These are phyloP conservation scores for Eurypyga helias DNA, from an alignment of 2,113 vertebrate species.

Conservation along the genomic window DNA sequence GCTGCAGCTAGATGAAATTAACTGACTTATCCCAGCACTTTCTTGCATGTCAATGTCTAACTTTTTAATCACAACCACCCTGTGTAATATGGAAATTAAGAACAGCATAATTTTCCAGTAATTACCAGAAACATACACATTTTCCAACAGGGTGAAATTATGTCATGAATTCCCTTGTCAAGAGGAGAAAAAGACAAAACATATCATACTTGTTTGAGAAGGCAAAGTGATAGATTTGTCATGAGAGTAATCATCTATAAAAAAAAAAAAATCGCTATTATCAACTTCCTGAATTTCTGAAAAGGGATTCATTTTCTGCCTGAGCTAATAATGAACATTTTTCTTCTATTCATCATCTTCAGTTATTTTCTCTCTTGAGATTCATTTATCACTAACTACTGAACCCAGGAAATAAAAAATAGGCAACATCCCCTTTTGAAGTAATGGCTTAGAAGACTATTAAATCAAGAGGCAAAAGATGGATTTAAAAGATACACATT, in stretches of 20 bases:
- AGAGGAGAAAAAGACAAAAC: slow-evolving; percentile 19
- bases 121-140: slow-evolving; percentile 43
- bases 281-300: slow-evolving; percentile 59
- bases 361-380: slow-evolving; percentile 64
- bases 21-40: background rate
- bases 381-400: slow-evolving; percentile 69
- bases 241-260: slow-evolving; percentile 71
- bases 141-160: slow-evolving; percentile 39
- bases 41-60: slow-evolving; percentile 25
- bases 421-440: slow-evolving; percentile 67
- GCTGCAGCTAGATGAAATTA: background rate
- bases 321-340: slow-evolving; percentile 57
- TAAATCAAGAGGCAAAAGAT: slow-evolving; percentile 69
- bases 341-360: slow-evolving; percentile 52
- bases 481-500: background rate
- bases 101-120: slow-evolving; percentile 52
- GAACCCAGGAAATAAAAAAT: slow-evolving; percentile 66
- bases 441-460: slow-evolving; percentile 58
- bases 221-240: slow-evolving; percentile 66
- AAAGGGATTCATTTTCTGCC: slow-evolving; percentile 56
- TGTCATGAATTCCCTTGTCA: slow-evolving; percentile 36
- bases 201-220: slow-evolving; percentile 2
- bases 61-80: slow-evolving; percentile 31
- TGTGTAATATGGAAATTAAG: slow-evolving; percentile 44
- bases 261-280: slow-evolving; percentile 36